Base-by-base conservation (phyloP, 2,113 vertebrate genomes). In the Ahaetulla prasina region DNA sequence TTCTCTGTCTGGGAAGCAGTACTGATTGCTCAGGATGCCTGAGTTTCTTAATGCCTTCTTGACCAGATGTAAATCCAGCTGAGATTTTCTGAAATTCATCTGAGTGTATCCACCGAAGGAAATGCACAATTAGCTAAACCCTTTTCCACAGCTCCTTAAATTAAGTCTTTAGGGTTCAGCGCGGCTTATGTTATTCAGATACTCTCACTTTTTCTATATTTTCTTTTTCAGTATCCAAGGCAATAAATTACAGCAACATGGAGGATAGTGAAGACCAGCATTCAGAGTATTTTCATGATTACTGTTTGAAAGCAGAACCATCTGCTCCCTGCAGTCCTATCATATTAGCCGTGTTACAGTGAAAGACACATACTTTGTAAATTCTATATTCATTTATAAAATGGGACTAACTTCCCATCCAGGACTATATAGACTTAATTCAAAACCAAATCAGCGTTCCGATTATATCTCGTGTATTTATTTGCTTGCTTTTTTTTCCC, bases 181-280 rank as follows among this genome's bases (percentile, higher is more conserved):
- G 92, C 8, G 87, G 52, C 91, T 91, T 91, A 68, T 93, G 93
- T 95, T 93, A 95, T 85, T 96, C 87, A 88, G 57, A n/a, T 94
- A 53, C 94, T 16, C 52, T 12, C 86, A 68, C 7, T 93, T 95
- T 93, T 91, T 94, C 91, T 95, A 63, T 92, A 92, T 95, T 91
- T 94, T 87, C 92, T 92, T 91, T 90, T 94, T 86, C 94, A 94
- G 95, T 95, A 96, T 93, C 94, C 95, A 95, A 94, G 94, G 94
- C 74, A 96, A 96, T 94, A 91, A 96, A 97, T 96, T 97, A 96
- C 93, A 92, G 53, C 94, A 90, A 90, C 89, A 0, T 0, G 92
- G 92, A 94, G 85, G 52, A 90, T 63, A 92, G 89, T 94, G 95
- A 92, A 95, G 93, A 92, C 89, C 94, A 89, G 95, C 88, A 7